phyloP scores from a whole-genome alignment of 2,797 vertebrate genomes.

The Orestias chungarensis region DNA sequence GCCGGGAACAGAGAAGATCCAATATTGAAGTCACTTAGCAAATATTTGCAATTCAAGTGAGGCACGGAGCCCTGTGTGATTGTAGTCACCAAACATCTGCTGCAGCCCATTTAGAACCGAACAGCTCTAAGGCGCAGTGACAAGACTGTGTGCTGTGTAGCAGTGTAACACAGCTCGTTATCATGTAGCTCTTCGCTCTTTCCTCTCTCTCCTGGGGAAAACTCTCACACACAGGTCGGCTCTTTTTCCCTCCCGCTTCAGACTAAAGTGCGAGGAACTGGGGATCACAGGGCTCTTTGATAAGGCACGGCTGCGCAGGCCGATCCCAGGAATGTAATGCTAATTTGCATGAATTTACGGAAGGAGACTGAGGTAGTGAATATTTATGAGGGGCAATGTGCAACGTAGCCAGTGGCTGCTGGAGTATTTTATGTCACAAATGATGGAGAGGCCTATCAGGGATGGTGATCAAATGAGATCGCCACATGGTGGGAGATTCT shows the following conservation, averaged over 20 bases:
- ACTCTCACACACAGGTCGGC: conserved; percentile 43
- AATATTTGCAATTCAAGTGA: conserved; percentile 77
- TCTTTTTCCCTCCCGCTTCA: conserved; percentile 43
- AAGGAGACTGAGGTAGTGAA: conserved; percentile 61
- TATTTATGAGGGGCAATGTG: conserved; percentile 75
- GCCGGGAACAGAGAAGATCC: conserved; percentile 51
- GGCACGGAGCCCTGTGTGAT: conserved; percentile 49
- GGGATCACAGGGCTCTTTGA: conserved; percentile 74
- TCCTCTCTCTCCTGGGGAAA: conserved; percentile 45
- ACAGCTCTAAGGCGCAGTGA: conserved; percentile 67
- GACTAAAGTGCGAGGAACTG: conserved; percentile 62
- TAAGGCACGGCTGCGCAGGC: conserved; percentile 62
- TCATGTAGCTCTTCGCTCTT: conserved; percentile 75
- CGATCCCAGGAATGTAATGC: conserved; percentile 72
- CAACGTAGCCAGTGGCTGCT: conserved; percentile 49
- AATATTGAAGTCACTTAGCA: conserved; percentile 70
- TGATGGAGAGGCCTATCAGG: conserved; percentile 72
- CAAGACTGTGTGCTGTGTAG: conserved; percentile 69
- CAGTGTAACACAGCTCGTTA: conserved; percentile 75
- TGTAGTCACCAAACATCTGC: conserved; percentile 76
- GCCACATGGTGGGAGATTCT: conserved; percentile 22
- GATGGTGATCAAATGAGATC: conserved; percentile 49
- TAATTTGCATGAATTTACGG: conserved; percentile 71
- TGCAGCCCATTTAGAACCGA: conserved; percentile 71
- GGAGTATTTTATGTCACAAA: conserved; percentile 64